A percentile compares a stretch with the other conserved stretches of the same genome.
Evolutionary conservation across 35 echinoderm and acorn worm genomes (phyloP).

Genomic region (Apostichopus californicus): DNA sequence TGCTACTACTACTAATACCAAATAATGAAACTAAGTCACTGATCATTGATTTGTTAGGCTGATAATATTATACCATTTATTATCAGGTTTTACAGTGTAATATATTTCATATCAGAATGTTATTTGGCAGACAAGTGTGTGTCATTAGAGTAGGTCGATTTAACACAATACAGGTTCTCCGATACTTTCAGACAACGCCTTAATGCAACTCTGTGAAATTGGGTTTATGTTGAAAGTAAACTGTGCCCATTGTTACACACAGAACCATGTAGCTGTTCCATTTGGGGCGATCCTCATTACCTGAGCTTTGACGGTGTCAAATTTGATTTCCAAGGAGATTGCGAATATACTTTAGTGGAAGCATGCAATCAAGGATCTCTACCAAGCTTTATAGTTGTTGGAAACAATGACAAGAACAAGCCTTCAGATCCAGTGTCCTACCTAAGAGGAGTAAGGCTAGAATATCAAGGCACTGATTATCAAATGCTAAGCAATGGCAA

Average conservation of each 20-base stretch:
- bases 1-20: no score
- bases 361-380: neutral
- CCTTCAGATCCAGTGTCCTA: neutral
- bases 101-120: no score
- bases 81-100: no score
- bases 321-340: slow-evolving; percentile 58
- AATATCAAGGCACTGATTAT: neutral
- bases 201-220: no score
- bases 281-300: slow-evolving; percentile 65
- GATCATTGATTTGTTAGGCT: no score
- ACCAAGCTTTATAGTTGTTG: neutral
- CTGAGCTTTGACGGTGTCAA: slow-evolving; percentile 38
- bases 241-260: neutral
- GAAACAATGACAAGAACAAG: neutral
- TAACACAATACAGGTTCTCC: no score
- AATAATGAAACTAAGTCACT: no score
- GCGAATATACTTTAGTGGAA: neutral
- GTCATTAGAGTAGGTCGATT: no score
- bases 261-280: neutral
- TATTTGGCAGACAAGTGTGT: no score
- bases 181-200: no score
- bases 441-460: neutral
- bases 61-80: no score
- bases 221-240: no score
- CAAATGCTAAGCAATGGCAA: neutral